Conservation (phyloP, 2,797 vertebrate species). For the Mustela erminea region DNA sequence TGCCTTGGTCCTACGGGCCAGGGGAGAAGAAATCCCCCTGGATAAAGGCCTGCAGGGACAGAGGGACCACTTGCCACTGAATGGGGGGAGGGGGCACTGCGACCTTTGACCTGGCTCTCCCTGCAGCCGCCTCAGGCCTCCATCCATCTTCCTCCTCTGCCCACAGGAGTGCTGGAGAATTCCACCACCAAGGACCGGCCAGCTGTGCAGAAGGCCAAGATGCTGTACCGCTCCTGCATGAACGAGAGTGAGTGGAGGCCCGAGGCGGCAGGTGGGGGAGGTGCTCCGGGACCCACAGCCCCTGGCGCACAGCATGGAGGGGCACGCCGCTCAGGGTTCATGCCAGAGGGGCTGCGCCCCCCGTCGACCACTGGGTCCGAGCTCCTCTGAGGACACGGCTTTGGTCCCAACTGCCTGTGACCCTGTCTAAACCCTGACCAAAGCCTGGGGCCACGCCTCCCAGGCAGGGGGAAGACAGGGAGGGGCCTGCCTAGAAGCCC, state of each 20-base stretch:
- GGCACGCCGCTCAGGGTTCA: rapidly evolving
- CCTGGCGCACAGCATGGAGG: rapidly evolving
- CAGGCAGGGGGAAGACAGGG: not conserved
- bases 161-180: conserved; percentile 94
- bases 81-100: not conserved
- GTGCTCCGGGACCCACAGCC: rapidly evolving
- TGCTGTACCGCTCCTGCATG: conserved; percentile 97
- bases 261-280: conserved; percentile 60
- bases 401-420: not conserved
- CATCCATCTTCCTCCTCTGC: conserved; percentile 54
- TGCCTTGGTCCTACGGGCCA: not conserved
- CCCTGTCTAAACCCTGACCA: not conserved
- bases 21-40: rapidly evolving
- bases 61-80: rapidly evolving
- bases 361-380: rapidly evolving
- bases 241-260: conserved; percentile 93
- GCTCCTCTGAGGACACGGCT: rapidly evolving
- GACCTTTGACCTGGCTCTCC: not conserved
- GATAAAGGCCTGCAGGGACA: no score
- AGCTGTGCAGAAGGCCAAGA: conserved; percentile 95
- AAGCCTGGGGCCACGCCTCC: not conserved
- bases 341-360: rapidly evolving
- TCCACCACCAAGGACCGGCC: conserved; percentile 91
- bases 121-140: not conserved
- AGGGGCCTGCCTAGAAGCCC: not conserved